A percentile compares a stretch with the other conserved stretches of the same genome.
Conservation (phyloP, 2,888 invertebrate species). For the Hemistola chrysoprasaria region DNA sequence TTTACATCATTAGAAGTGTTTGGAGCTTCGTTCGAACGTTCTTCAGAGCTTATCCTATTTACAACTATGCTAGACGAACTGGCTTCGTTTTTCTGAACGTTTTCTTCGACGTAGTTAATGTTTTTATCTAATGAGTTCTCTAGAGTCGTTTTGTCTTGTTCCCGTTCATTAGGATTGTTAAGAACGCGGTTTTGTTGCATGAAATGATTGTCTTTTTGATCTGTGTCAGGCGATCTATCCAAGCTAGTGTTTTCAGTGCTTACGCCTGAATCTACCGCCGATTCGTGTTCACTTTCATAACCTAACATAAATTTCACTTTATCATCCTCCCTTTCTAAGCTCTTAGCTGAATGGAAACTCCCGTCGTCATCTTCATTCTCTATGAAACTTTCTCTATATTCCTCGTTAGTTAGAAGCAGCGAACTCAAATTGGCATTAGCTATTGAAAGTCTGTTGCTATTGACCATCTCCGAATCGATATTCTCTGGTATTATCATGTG, state of each 20-base stretch:
- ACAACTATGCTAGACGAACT: constrained; percentile 52
- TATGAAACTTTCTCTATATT: constrained; percentile 60
- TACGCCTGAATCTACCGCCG: constrained; percentile 84
- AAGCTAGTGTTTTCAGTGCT: constrained; percentile 88
- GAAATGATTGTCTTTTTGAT: constrained; percentile 53
- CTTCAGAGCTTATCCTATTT: constrained; percentile 54
- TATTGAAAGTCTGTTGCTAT: constrained; percentile 80
- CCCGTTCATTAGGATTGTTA: constrained; percentile 26
- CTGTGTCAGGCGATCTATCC: constrained; percentile 84
- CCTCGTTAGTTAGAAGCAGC: constrained; percentile 77
- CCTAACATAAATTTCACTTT: constrained; percentile 74
- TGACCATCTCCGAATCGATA: constrained; percentile 65
- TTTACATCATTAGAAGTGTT: constrained; percentile 26
- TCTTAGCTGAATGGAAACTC: constrained; percentile 65
- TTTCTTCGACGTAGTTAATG: constrained; percentile 63
- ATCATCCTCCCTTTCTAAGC: constrained; percentile 52
- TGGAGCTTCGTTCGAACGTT: constrained; percentile 42
- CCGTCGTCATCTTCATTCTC: constrained; percentile 53
- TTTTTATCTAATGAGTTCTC: constrained; percentile 66
- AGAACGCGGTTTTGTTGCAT: constrained; percentile 73
- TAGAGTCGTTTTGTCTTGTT: constrained; percentile 30
- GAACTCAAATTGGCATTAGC: constrained; percentile 84
- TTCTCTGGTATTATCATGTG: constrained; percentile 68
- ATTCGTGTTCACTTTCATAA: constrained; percentile 75
- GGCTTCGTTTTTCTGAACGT: constrained; percentile 65